Base-by-base conservation (phyloP, 2,113 vertebrate genomes). In the Tychaedon coryphoeus region DNA sequence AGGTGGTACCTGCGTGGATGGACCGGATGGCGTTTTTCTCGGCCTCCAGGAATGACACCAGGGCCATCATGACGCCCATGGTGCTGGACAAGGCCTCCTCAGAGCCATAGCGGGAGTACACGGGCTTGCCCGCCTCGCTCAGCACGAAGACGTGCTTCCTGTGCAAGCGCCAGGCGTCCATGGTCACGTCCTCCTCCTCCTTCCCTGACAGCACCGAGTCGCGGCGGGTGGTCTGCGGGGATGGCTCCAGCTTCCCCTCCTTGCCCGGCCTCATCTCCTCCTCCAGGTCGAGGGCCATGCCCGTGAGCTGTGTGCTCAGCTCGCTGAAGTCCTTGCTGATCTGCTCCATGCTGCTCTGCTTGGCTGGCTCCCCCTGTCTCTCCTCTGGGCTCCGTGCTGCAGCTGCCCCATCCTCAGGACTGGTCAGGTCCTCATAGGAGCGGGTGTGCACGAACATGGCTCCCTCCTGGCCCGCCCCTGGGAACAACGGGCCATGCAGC, bases 11-110 rank as follows among this genome's bases (percentile, higher is more conserved):
- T 99, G 99, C 98, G 2, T 99, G 99, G 81, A 99, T 99, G 95
- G 99, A 99, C 58, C 99, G 98, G 71, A 99, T 99, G 76, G 98
- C 98, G 1, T 99, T 99, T 97, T 99, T 99, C 77, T 98, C 98
- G 0, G 99, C 98, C 93, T 99, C 99, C 26, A 99, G 97, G 61
- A 99, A 99, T 43, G 99, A 99, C 43, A 99, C 99, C 4, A 99
- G 98, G 5, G 99, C 99, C 98, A 99, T 99, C 99, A 99, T 99
- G 86, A 99, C 99, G 0, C 99, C 99, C 98, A 99, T 99, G 87
- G 99, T 99, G 98, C 99, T 99, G 90, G 99, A 99, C 60, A 99
- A 98, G 2, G 99, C 99, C 96, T 99, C 99, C 96, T 99, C 99
- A 1, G 99, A 99, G 84, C 99, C 99, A 0, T 99, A 99, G 88